Conservation (phyloP, 2,797 vertebrate genomes). For the Microchirus variegatus region DNA sequence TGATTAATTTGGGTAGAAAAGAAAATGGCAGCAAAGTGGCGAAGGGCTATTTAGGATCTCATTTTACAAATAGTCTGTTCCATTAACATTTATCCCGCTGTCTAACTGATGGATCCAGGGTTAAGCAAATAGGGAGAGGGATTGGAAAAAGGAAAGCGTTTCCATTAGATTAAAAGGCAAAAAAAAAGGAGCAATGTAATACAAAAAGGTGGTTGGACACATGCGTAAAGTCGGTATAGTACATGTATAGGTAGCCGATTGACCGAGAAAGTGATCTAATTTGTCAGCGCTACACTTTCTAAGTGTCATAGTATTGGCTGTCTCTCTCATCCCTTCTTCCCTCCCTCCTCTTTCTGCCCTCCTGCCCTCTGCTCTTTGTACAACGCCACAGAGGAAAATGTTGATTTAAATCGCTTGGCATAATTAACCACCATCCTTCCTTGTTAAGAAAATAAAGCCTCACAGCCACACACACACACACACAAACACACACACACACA, state of each 20-base stretch:
- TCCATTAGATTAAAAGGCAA: background rate
- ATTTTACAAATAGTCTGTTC: conserved; percentile 4
- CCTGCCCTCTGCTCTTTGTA: conserved; percentile 43
- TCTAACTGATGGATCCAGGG: background rate
- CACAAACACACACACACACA: conserved; percentile 30
- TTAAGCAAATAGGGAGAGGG: conserved; percentile 4
- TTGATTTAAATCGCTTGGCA: conserved; percentile 56
- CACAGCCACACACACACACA: conserved; percentile 16
- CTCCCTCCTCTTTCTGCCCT: conserved; percentile 16
- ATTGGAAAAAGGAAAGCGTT: conserved; percentile 4
- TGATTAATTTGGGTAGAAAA: background rate
- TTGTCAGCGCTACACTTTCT: conserved; percentile 20
- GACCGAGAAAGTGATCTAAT: conserved; percentile 20
- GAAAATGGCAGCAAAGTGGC: background rate
- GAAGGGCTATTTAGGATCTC: conserved; percentile 2
- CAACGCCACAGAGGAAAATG: conserved; percentile 51
- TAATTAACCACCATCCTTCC: conserved; percentile 62
- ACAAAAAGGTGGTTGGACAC: background rate
- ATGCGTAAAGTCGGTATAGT: background rate
- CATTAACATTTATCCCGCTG: conserved; percentile 12
- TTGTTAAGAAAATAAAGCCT: conserved; percentile 66
- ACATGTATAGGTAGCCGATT: conserved; percentile 4
- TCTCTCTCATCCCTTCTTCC: conserved; percentile 5
- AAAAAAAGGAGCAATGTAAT: background rate
- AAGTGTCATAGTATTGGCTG: conserved; percentile 29